phyloP scores from a whole-genome alignment of 2,113 vertebrate genomes.

The Symphodus melops region DNA sequence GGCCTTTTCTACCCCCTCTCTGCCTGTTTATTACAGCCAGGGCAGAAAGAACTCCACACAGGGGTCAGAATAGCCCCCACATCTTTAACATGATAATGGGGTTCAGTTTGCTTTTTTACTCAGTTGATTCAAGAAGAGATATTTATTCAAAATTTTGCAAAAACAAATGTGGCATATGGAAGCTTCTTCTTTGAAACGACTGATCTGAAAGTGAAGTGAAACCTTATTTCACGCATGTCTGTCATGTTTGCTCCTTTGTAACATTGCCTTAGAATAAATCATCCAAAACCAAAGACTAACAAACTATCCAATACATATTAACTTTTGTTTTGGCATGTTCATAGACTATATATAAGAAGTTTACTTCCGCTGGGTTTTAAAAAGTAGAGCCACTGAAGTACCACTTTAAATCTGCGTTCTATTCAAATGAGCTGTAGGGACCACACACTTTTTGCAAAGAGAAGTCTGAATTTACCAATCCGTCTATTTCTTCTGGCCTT shows the following conservation, averaged over 20 bases:
- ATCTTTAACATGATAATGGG: background rate
- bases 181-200: constrained; percentile 15
- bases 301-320: background rate
- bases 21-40: constrained; percentile 76
- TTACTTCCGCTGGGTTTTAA: background rate
- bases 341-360: background rate
- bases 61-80: constrained; percentile 69
- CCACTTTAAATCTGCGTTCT: background rate
- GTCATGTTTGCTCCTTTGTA: background rate
- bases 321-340: background rate
- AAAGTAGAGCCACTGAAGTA: background rate
- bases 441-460: no score
- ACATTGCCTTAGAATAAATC: background rate
- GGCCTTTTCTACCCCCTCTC: constrained; percentile 76
- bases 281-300: constrained; percentile 25
- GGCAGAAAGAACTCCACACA: constrained; percentile 74
- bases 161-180: background rate
- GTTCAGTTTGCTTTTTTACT: constrained; percentile 14
- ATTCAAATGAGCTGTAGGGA: background rate
- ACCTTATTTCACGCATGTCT: background rate
- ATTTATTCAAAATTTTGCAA: background rate
- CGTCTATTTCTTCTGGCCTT: no score
- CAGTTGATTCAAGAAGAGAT: constrained; percentile 19
- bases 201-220: constrained; percentile 16
- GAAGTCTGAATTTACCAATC: no score